Percentiles rank a stretch among this genome's conserved stretches.
Evolutionary conservation across 1,140 invertebrate species (phyloP).

Genomic region (Eupristina koningsbergeri): DNA sequence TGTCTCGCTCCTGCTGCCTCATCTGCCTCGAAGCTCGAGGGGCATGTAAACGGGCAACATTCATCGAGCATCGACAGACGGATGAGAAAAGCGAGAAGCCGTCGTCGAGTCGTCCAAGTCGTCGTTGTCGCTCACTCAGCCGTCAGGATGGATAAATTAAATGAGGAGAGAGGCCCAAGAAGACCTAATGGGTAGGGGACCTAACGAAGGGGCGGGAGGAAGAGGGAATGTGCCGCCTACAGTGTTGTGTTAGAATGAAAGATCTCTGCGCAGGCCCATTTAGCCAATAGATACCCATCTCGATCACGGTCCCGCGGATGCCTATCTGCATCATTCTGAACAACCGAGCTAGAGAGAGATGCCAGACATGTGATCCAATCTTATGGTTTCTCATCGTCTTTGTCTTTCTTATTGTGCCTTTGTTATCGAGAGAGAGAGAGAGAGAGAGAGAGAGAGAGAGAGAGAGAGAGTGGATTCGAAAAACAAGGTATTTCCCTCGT

Average conservation of each 20-base stretch:
- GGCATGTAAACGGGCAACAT: constrained; percentile 55
- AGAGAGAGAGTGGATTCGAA: not conserved
- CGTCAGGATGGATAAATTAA: constrained; percentile 66
- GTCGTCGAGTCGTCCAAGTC: constrained; percentile 24
- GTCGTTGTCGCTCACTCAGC: constrained; percentile 53
- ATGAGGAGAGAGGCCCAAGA: constrained; percentile 57
- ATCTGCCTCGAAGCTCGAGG: constrained; percentile 16
- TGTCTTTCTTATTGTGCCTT: constrained; percentile 9
- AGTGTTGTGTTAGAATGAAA: constrained; percentile 68
- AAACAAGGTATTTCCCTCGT: not conserved
- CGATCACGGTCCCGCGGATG: constrained; percentile 60
- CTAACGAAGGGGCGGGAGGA: not conserved
- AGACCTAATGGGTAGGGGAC: not conserved
- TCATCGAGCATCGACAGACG: constrained; percentile 53
- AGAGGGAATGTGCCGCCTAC: constrained; percentile 47
- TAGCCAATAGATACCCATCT: constrained; percentile 69
- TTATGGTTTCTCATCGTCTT: constrained; percentile 26
- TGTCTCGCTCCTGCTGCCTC: constrained; percentile 3
- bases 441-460: constrained; percentile 4
- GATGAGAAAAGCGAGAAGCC: constrained; percentile 19
- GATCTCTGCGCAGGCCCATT: constrained; percentile 65
- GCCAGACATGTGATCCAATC: constrained; percentile 38
- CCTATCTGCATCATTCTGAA: constrained; percentile 54
- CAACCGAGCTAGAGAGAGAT: not conserved
- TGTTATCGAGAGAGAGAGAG: constrained; percentile 2